Conservation (phyloP, 2,797 vertebrate species). For the Gallinago stenura region DNA sequence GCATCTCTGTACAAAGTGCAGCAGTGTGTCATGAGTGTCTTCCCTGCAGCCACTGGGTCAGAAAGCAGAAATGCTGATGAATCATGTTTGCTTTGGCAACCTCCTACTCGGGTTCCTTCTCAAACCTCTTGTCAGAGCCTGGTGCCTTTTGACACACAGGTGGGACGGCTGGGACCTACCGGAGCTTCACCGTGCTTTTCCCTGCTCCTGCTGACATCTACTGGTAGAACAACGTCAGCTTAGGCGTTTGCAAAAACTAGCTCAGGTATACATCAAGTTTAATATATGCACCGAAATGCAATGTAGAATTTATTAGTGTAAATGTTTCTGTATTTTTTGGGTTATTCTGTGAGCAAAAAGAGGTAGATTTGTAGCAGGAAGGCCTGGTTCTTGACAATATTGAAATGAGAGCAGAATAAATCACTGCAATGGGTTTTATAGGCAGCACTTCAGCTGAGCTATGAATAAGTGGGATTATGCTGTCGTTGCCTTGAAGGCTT, state of each 20-base stretch:
- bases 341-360: neutral
- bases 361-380: slow-evolving; percentile 45
- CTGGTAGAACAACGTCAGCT: neutral
- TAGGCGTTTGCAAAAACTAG: neutral
- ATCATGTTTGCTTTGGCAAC: neutral
- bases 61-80: neutral
- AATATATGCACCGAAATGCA: neutral
- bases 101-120: neutral
- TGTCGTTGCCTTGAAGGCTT: neutral
- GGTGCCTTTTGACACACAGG: neutral
- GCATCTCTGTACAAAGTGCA: neutral
- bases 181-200: neutral
- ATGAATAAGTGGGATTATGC: slow-evolving; percentile 34
- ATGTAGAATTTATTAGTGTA: neutral
- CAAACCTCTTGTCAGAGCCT: neutral
- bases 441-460: slow-evolving; percentile 42
- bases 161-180: neutral
- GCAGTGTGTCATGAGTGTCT: neutral
- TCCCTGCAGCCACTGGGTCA: neutral
- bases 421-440: slow-evolving; percentile 27
- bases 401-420: slow-evolving; percentile 43
- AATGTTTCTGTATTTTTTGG: neutral
- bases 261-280: neutral
- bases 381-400: neutral
- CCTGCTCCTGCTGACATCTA: slow-evolving; percentile 58